Percentiles rank a stretch among this genome's conserved stretches.
phyloP scores from a whole-genome alignment of 2,888 invertebrate species.

The Rhabditoides inermis region DNA sequence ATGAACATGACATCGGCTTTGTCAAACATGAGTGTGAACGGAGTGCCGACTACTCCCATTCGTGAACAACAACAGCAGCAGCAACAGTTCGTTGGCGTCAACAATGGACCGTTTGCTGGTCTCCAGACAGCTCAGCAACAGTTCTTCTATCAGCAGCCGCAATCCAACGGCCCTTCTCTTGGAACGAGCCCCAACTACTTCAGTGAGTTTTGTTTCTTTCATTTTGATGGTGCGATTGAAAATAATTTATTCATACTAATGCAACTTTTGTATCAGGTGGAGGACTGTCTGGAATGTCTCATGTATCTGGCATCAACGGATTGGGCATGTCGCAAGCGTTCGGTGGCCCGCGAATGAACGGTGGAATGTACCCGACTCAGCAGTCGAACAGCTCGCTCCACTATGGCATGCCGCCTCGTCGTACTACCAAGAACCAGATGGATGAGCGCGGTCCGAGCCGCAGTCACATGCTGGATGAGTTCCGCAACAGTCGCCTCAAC shows the following conservation, averaged over 20 bases:
- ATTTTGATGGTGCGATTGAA: no score
- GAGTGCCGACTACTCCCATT: neutral
- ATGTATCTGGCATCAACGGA: neutral
- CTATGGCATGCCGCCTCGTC: neutral
- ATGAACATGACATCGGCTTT: neutral
- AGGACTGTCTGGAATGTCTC: neutral
- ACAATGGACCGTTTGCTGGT: no score
- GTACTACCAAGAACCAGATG: neutral
- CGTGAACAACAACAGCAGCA: conserved; percentile 3
- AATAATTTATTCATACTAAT: no score
- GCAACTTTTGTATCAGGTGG: no score
- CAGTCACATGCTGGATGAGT: conserved; percentile 86
- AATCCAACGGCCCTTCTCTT: conserved; percentile 10
- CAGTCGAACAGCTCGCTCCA: neutral
- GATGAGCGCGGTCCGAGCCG: conserved; percentile 54
- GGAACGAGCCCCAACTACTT: conserved; percentile 16
- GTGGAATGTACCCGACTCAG: neutral
- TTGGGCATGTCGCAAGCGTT: neutral
- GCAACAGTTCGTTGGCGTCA: conserved; percentile 3
- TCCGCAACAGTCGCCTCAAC: conserved; percentile 62
- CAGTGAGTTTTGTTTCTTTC: conserved; percentile 2
- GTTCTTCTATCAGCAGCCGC: conserved; percentile 6
- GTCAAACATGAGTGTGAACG: neutral
- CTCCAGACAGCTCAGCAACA: no score
- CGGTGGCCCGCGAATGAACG: neutral